Conservation (phyloP, 2,888 invertebrate species). For the Andrena praecox region DNA sequence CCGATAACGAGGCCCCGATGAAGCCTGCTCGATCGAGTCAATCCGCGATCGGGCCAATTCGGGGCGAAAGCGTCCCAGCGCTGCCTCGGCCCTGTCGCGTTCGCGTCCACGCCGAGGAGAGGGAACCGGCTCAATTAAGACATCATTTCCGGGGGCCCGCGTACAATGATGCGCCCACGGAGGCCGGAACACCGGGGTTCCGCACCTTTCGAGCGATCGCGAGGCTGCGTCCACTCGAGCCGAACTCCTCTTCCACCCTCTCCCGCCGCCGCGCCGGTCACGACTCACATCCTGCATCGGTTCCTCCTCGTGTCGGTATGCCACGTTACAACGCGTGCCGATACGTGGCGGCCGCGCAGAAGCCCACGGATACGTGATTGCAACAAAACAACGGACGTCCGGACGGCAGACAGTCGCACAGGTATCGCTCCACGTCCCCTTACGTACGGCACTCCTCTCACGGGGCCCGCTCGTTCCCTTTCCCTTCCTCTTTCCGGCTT, state of each 20-base stretch:
- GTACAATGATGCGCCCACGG: slow-evolving; percentile 69
- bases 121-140: slow-evolving; percentile 74
- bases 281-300: slow-evolving; percentile 82
- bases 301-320: slow-evolving; percentile 68
- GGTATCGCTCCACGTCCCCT: slow-evolving; percentile 83
- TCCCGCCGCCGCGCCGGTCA: slow-evolving; percentile 42
- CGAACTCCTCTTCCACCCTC: slow-evolving; percentile 60
- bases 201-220: slow-evolving; percentile 79
- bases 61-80: slow-evolving; percentile 1
- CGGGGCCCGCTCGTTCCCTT: slow-evolving; percentile 44
- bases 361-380: slow-evolving; percentile 82
- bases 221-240: slow-evolving; percentile 76
- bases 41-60: slow-evolving; percentile 40
- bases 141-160: slow-evolving; percentile 77
- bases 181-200: slow-evolving; percentile 76
- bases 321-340: slow-evolving; percentile 58
- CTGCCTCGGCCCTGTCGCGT: background rate
- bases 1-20: slow-evolving; percentile 30
- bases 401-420: slow-evolving; percentile 84
- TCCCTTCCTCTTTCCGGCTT: slow-evolving; percentile 34
- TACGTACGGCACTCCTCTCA: slow-evolving; percentile 69
- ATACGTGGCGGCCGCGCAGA: slow-evolving; percentile 63
- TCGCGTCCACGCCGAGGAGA: slow-evolving; percentile 7
- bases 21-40: slow-evolving; percentile 20
- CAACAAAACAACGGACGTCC: slow-evolving; percentile 85